A percentile compares a stretch with the other conserved stretches of the same genome.
Evolutionary conservation across 2,888 invertebrate genomes (phyloP).

Genomic region (Drosophila anomalipes): DNA sequence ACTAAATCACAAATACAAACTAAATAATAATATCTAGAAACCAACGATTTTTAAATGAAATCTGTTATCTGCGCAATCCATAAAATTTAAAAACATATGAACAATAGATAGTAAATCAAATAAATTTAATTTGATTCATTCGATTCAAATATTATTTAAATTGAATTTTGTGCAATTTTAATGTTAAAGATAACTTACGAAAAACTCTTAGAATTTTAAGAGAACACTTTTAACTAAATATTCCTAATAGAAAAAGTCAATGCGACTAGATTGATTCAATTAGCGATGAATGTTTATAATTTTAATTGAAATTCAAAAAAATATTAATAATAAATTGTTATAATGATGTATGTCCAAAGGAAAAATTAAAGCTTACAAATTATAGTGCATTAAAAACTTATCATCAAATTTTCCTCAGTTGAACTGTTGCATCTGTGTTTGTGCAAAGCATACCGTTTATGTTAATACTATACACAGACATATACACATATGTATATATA

Average conservation of each 20-base stretch:
- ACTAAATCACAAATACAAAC: constrained; percentile 1
- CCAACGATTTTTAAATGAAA: no score
- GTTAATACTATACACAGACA: not conserved
- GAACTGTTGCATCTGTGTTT: not conserved
- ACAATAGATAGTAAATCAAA: not conserved
- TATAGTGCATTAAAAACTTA: constrained; percentile 21
- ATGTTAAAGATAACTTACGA: not conserved
- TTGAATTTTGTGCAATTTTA: not conserved
- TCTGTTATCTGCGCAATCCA: not conserved
- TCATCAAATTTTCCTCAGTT: constrained; percentile 5
- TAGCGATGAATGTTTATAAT: not conserved
- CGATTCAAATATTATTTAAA: not conserved
- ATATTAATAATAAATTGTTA: not conserved
- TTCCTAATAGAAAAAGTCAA: not conserved
- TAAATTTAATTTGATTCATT: not conserved
- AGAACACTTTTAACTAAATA: not conserved
- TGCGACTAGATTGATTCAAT: not conserved
- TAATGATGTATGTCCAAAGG: not conserved
- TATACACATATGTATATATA: no score
- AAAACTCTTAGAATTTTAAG: not conserved
- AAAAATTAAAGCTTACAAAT: constrained; percentile 29
- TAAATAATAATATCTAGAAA: not conserved
- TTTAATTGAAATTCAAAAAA: not conserved
- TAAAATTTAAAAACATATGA: not conserved
- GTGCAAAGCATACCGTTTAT: constrained; percentile 24